Evolutionary conservation across 2,113 vertebrate species (phyloP), one percentile per base, ranked within the genome.

Genomic region (Thunnus thynnus): DNA sequence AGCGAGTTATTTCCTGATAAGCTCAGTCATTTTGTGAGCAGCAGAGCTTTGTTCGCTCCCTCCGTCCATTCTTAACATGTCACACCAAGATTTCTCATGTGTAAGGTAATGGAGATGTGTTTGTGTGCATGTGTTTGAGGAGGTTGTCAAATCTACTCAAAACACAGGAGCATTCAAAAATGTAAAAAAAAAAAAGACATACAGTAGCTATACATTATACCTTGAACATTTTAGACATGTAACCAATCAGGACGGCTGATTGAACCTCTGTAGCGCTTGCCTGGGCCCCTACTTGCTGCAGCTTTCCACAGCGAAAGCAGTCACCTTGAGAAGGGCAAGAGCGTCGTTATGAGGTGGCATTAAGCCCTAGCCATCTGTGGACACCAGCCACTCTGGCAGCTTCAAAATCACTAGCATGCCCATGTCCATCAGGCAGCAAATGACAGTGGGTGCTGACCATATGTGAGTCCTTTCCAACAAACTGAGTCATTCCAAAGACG

Each of bases 291-390:
- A 16, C n/a, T 14, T 54, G 48, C 83, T 60, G 52, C 50, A 63
- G 63, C 76, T 62, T 18, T 84, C 70, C 55, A n/a, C 84, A 70
- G 75, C 13, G 2, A 57, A 64, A 64, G 68, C 81, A 80, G 84
- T 92, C 83, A 94, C 92, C 91, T 94, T 94, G 89, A 78, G 84
- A 91, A 92, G 87, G 88, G 63, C 85, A 86, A 60, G 27, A 60
- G 47, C 27, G 57, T 76, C 57, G 52, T 92, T 93, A 86, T 68
- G 84, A 90, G 72, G 63, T 14, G 1, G 77, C 81, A 85, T 84
- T 82, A 91, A 82, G 81, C 87, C 70, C 63, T 65, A 66, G 80
- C 92, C 94, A 92, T 92, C 93, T 93, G 92, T 89, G 83, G 86
- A 91, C 90, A 86, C 64, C 84, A 72, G 75, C 90, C 66, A 81